These are phyloP conservation scores for Stenichneumon culpator DNA, from an alignment of 2,888 invertebrate genomes.

Conservation along the genomic window DNA sequence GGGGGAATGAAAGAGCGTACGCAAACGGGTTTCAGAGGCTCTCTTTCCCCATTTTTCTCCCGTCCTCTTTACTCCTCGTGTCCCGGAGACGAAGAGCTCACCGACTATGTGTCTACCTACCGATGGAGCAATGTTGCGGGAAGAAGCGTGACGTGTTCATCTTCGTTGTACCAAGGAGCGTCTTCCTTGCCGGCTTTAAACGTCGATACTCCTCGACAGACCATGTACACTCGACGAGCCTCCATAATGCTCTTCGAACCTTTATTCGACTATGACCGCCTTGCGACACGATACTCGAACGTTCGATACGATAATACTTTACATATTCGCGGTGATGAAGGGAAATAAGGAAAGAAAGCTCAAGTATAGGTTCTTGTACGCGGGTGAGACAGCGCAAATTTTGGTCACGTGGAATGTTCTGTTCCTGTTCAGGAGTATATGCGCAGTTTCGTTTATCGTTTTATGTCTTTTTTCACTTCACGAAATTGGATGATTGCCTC, in stretches of 20 bases:
- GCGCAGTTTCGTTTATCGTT: no score
- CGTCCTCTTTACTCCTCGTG: constrained; percentile 27
- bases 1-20: constrained; percentile 7
- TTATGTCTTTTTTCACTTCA: no score
- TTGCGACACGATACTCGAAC: not conserved
- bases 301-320: not conserved
- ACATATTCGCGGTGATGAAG: no score
- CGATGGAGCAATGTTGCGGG: constrained; percentile 39
- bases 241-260: not conserved
- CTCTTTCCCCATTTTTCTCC: constrained; percentile 42
- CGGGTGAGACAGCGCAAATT: no score
- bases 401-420: no score
- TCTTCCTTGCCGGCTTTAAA: constrained; percentile 19
- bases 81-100: not conserved
- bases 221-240: not conserved
- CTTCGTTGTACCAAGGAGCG: constrained; percentile 34
- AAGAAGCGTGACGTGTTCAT: constrained; percentile 58
- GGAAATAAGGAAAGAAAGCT: no score
- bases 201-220: constrained; percentile 20
- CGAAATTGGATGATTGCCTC: no score
- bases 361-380: no score
- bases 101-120: not conserved
- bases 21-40: constrained; percentile 55
- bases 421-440: no score
- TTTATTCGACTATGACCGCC: not conserved